Base-by-base conservation (phyloP, 2,113 vertebrate species). In the Trogon surrucura region DNA sequence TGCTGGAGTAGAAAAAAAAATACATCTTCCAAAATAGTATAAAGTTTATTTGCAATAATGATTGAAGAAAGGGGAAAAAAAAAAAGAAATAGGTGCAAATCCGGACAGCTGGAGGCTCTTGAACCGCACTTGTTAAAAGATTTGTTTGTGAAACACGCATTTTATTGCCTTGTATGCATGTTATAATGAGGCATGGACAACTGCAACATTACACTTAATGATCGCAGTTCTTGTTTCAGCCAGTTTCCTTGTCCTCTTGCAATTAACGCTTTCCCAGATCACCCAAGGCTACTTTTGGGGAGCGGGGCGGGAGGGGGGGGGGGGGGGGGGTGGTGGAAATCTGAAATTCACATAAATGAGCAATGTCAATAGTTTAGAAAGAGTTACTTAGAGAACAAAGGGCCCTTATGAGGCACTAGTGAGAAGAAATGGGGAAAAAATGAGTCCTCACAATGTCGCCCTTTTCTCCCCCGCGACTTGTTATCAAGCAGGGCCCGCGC, bases 311-410 rank as follows among this genome's bases (percentile, higher is more conserved):
- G 14, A 6, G n/a, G n/a, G n/a, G n/a, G n/a, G n/a, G n/a, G n/a
- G n/a, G n/a, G n/a, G n/a, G n/a, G n/a, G n/a, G n/a, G n/a, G n/a
- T n/a, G 3, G 16, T 6, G 9, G 13, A 98, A 98, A 98, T 98
- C 98, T 98, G 98, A 99, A 99, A 99, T 99, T 98, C 98, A 99
- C 99, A 99, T 99, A 99, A 99, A 99, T 98, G 98, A 98, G 98
- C 98, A 99, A 99, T 99, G 99, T 99, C 99, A 99, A 99, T 99
- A 99, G 99, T 99, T 99, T 99, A 98, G 98, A 98, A 98, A 98
- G 98, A 99, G 99, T 99, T 99, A 99, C 98, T 98, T 99, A 98
- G 98, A 97, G 99, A 99, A 99, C 99, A 99, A 99, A 99, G 98
- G 98, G 97, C 98, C 98, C 98, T 99, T 99, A 99, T 99, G 98